Conservation (phyloP, 2,797 vertebrate genomes). For the Sebastolobus altivelis region DNA sequence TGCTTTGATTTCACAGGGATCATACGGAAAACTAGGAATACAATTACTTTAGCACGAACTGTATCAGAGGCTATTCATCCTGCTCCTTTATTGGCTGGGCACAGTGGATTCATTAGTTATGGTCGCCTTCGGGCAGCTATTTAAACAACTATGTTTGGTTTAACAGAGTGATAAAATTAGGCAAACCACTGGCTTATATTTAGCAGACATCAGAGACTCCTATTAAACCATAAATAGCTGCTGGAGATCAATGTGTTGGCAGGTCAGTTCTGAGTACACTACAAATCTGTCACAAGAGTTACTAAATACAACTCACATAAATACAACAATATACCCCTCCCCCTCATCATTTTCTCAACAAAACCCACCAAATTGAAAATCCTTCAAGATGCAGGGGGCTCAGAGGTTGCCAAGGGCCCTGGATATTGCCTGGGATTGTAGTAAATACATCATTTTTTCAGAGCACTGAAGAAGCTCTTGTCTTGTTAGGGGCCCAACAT, state of each 20-base stretch:
- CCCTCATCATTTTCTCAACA: no score
- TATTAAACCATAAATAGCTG: conserved; percentile 1
- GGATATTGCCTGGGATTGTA: not conserved
- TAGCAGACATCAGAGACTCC: not conserved
- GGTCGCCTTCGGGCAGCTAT: not conserved
- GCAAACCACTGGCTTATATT: not conserved
- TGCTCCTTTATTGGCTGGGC: not conserved
- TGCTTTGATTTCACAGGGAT: not conserved
- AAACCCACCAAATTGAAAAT: not conserved
- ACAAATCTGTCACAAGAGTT: no score
- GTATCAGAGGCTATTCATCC: not conserved
- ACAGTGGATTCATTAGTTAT: not conserved
- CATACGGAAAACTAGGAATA: not conserved
- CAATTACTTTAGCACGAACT: not conserved
- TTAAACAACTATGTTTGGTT: not conserved
- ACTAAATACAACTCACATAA: no score
- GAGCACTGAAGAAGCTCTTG: not conserved
- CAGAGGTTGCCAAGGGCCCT: not conserved
- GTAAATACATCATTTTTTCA: not conserved
- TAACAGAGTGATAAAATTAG: not conserved
- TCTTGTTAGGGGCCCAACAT: not conserved
- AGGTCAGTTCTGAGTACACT: not conserved
- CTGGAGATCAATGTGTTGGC: not conserved
- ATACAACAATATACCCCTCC: no score
- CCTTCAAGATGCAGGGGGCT: not conserved